Evolutionary conservation across 92 coral and sea anemone genomes (phyloP).

Genomic region (Muricea muricata): DNA sequence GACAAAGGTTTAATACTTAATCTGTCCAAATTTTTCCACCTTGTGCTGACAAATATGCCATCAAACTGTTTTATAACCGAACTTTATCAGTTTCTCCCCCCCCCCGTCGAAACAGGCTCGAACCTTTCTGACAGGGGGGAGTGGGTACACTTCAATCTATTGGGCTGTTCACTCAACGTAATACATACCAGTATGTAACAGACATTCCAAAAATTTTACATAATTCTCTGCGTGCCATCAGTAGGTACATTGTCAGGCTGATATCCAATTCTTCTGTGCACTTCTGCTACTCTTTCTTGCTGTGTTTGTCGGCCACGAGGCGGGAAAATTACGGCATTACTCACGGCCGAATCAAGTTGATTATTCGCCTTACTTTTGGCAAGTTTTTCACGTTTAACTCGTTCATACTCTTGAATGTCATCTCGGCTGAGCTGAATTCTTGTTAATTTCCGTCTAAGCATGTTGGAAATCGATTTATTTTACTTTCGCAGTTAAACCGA

Average conservation of each 20-base stretch:
- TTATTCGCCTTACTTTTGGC: constrained; percentile 43
- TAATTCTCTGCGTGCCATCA: constrained; percentile 75
- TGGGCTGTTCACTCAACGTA: background rate
- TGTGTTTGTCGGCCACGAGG: constrained; percentile 45
- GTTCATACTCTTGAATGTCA: constrained; percentile 91
- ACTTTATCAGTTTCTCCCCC: too few species aligned
- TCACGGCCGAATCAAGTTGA: too few species aligned
- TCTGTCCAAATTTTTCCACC: too few species aligned
- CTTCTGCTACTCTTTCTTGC: constrained; percentile 75
- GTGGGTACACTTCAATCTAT: background rate
- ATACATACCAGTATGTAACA: background rate
- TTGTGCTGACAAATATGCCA: too few species aligned
- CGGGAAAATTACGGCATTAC: constrained; percentile 12
- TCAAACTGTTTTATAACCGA: too few species aligned
- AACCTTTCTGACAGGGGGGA: background rate
- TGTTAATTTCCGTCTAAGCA: constrained; percentile 94
- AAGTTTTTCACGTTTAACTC: constrained; percentile 74
- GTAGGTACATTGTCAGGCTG: constrained; percentile 88
- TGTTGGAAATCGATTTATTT: constrained; percentile 8
- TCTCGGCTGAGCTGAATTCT: constrained; percentile 91
- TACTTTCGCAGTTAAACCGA: background rate
- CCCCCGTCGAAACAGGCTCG: too few species aligned
- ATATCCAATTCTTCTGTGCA: constrained; percentile 92
- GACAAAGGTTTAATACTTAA: too few species aligned
- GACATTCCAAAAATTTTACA: background rate